Percentiles rank a stretch among this genome's conserved stretches.
Evolutionary conservation across 2,888 invertebrate species (phyloP).

Genomic region (Podabrus alpinus): DNA sequence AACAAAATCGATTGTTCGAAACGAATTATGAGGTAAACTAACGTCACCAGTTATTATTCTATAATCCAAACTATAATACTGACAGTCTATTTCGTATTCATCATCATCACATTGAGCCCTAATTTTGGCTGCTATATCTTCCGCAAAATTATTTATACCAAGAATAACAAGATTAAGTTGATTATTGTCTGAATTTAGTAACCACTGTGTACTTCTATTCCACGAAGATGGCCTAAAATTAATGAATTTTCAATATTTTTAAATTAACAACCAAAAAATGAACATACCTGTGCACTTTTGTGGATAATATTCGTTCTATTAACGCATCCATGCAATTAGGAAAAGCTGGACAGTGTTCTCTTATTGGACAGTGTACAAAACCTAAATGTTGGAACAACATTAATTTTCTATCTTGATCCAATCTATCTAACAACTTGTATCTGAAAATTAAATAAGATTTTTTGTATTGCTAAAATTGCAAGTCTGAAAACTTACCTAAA

Average conservation of each 20-base stretch:
- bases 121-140: conserved; percentile 85
- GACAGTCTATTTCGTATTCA: conserved; percentile 80
- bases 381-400: conserved; percentile 95
- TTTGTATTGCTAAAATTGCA: too few relatives aligned
- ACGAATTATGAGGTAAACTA: conserved; percentile 76
- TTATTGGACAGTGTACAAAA: conserved; percentile 92
- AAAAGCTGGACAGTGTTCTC: conserved; percentile 92
- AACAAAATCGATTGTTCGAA: conserved; percentile 82
- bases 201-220: conserved; percentile 68
- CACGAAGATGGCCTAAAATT: conserved; percentile 63
- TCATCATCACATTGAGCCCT: conserved; percentile 86
- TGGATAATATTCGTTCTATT: conserved; percentile 71
- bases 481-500: conserved; percentile 74
- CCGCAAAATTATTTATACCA: conserved; percentile 84
- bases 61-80: conserved; percentile 81
- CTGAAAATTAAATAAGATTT: too few relatives aligned
- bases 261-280: not conserved
- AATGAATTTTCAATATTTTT: conserved; percentile 13
- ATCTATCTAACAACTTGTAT: conserved; percentile 89
- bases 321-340: conserved; percentile 81
- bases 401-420: conserved; percentile 92
- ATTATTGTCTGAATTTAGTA: conserved; percentile 68
- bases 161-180: conserved; percentile 86
- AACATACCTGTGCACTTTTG: conserved; percentile 65
- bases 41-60: conserved; percentile 87